Percentiles rank a stretch among this genome's conserved stretches.
Evolutionary conservation across 2,888 invertebrate species (phyloP).

Genomic region (Gryllus longicercus): DNA sequence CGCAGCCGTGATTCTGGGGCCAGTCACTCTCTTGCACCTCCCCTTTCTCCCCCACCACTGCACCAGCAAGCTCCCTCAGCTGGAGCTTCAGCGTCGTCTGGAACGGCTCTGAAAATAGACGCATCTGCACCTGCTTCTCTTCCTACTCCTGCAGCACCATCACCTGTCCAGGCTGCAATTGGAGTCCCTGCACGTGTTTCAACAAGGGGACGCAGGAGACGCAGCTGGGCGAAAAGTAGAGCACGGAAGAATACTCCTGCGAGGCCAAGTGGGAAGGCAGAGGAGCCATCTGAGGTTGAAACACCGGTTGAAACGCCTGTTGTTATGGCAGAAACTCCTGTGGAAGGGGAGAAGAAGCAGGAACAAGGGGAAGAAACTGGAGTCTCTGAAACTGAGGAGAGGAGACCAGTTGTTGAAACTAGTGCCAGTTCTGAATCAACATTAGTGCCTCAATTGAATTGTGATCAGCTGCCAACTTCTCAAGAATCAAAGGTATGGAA

Average conservation of each 20-base stretch:
- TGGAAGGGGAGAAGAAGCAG: neutral
- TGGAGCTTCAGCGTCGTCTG: neutral
- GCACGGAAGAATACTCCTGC: neutral
- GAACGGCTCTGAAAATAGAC: neutral
- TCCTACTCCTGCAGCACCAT: neutral
- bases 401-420: too few species aligned
- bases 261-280: neutral
- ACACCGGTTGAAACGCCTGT: neutral
- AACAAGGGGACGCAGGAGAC: neutral
- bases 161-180: neutral
- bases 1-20: constrained; percentile 18
- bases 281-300: neutral
- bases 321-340: neutral
- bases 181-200: too few species aligned
- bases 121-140: neutral
- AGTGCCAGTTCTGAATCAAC: too few species aligned
- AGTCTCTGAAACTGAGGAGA: neutral
- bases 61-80: constrained; percentile 30
- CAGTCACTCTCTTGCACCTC: constrained; percentile 30
- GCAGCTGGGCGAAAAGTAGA: neutral
- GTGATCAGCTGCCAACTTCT: too few species aligned
- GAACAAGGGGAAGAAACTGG: neutral
- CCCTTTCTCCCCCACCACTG: constrained; percentile 36
- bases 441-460: too few species aligned
- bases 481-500: too few species aligned